Base-by-base conservation (phyloP, 2,797 vertebrate species). In the Meda fulgida region DNA sequence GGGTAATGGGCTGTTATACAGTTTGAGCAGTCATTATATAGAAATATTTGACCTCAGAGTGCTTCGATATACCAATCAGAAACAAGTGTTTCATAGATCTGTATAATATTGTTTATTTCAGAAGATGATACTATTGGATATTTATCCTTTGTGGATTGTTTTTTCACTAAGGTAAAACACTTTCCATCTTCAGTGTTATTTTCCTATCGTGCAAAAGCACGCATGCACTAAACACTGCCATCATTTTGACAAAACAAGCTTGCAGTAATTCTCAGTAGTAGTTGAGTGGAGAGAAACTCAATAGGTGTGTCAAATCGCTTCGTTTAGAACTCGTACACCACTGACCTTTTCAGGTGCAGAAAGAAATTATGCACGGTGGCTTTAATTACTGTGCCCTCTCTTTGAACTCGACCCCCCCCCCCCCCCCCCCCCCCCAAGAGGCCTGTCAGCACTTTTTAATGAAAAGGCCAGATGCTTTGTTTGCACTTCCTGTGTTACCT, bases 391-490 rank as follows among this genome's bases (percentile, higher is more conserved):
- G 36, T 58, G 43, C 53, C 78, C 80, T 53, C 55, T 84, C 89
- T 92, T 93, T 94, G 89, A 93, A 91, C 84, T 34, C 67, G 63
- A 82, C 79, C 89, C 91, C 90, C 94, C 93, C 89, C 91, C n/a
- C n/a, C n/a, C n/a, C n/a, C 79, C 89, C 91, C 90, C 94, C 91
- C 94, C 93, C 90, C 60, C 72, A 79, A 81, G 40, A 86, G 67
- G 86, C 67, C 70, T 65, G 76, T 84, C 86, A 89, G 66, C 89
- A 80, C 65, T 40, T 58, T n/a, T 31, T 86, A 85, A 89, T 90
- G 66, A 89, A 88, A 86, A 66, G 75, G 72, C 31, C 85, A 90
- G 87, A 83, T 89, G 89, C 81, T 65, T 77, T 70, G 65, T 77
- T 88, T 84, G 85, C 80, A 84, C 78, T 88, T 85, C 48, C 79